phyloP scores from a whole-genome alignment of 2,797 vertebrate species.

The Numenius phaeopus region DNA sequence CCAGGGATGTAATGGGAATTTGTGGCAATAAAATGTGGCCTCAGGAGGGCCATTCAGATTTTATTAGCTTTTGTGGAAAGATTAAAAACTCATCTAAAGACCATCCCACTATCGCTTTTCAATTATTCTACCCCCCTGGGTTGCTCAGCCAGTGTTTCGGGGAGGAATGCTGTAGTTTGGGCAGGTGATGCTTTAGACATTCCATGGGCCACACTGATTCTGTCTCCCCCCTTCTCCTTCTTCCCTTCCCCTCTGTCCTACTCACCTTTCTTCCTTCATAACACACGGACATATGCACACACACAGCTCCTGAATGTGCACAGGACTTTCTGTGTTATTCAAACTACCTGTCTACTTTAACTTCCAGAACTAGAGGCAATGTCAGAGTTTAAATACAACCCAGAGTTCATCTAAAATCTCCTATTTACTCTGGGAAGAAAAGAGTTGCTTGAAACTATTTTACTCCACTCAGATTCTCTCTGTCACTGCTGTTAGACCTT shows the following conservation, averaged over 20 bases:
- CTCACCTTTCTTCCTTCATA: not conserved
- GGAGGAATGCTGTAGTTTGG: not conserved
- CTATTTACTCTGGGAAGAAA: not conserved
- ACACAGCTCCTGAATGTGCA: not conserved
- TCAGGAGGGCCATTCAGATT: slow-evolving; percentile 40
- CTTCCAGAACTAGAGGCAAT: not conserved
- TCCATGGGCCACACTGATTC: not conserved
- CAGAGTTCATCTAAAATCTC: not conserved
- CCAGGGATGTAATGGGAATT: slow-evolving; percentile 17
- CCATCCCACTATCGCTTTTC: slow-evolving; percentile 1
- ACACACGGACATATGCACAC: not conserved
- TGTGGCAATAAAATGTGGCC: slow-evolving; percentile 3
- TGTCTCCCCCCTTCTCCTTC: not conserved
- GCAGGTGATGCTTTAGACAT: not conserved
- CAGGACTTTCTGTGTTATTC: not conserved
- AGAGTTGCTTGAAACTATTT: not conserved
- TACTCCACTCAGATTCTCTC: not conserved
- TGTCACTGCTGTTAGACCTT: not conserved
- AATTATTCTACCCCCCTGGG: not conserved
- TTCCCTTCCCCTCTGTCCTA: not conserved
- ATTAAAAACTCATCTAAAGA: slow-evolving; percentile 41
- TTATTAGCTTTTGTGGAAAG: slow-evolving; percentile 44
- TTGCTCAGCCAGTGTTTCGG: not conserved
- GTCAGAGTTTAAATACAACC: not conserved
- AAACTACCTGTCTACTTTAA: not conserved